Percentiles rank a stretch among this genome's conserved stretches.
Conservation (phyloP, 2,113 vertebrate genomes). For the Okapia johnstoni region DNA sequence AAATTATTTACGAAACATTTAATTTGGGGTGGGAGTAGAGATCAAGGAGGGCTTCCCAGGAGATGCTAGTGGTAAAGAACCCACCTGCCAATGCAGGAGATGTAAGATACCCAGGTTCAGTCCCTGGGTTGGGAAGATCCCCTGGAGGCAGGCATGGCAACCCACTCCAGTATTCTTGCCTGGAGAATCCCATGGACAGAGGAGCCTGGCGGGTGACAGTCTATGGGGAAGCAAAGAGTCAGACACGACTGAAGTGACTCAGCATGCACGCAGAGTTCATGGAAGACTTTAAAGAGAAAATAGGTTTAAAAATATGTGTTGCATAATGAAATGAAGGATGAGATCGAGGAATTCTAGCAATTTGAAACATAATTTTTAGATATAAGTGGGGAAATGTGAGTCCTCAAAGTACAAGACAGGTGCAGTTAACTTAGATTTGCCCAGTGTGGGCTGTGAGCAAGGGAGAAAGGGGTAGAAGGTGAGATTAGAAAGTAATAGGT, state of each 20-base stretch:
- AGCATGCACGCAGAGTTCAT: neutral
- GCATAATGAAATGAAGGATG: neutral
- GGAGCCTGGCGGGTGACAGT: neutral
- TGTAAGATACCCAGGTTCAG: neutral
- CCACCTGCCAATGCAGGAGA: neutral
- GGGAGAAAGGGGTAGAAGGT: neutral
- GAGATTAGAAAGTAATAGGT: neutral
- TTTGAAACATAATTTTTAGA: neutral
- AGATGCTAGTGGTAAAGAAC: neutral
- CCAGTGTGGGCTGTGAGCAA: neutral
- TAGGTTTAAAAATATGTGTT: neutral
- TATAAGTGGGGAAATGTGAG: neutral
- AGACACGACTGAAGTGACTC: neutral
- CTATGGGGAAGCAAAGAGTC: neutral
- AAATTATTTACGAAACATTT: neutral
- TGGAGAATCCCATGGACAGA: neutral
- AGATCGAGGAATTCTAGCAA: neutral
- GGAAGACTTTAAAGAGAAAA: neutral
- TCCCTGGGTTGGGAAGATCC: neutral
- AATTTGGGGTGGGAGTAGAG: neutral
- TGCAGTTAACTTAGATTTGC: neutral
- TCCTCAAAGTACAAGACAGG: neutral
- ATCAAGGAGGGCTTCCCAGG: neutral
- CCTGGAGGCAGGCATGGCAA: neutral
- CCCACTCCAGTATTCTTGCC: neutral